These are phyloP conservation scores for Hemiscyllium ocellatum DNA, from an alignment of 2,113 vertebrate species.

Conservation along the genomic window DNA sequence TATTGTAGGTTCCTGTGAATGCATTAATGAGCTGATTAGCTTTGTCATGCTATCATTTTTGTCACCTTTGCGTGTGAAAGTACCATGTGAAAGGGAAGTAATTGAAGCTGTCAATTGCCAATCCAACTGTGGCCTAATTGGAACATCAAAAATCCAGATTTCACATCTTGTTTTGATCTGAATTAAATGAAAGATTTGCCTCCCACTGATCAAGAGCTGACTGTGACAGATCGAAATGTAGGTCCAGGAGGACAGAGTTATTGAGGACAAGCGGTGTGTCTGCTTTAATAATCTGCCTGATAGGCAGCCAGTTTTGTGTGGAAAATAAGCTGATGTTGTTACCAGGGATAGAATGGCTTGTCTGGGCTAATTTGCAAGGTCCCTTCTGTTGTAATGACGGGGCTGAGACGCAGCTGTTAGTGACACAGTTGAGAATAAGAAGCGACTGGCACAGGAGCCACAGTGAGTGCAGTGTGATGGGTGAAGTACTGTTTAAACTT, in stretches of 20 bases:
- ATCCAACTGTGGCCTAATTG: slow-evolving; percentile 3
- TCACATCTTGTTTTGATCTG: slow-evolving; percentile 8
- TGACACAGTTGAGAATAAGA: slow-evolving; percentile 14
- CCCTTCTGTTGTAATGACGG: slow-evolving; percentile 3
- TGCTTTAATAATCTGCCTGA: slow-evolving; percentile 22
- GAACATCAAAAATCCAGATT: slow-evolving; percentile 14
- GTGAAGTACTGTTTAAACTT: not conserved
- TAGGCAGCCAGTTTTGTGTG: not conserved
- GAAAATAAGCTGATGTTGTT: slow-evolving; percentile 24
- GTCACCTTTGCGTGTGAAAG: not conserved
- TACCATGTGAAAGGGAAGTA: not conserved
- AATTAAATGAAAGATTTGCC: slow-evolving; percentile 23
- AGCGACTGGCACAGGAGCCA: not conserved
- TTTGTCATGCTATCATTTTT: not conserved
- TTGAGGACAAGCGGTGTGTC: not conserved
- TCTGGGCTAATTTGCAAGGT: slow-evolving; percentile 29
- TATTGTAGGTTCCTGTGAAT: not conserved
- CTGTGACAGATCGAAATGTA: not conserved
- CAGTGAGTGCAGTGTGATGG: not conserved
- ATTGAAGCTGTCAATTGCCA: not conserved
- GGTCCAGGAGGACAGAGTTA: not conserved
- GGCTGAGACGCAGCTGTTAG: slow-evolving; percentile 15
- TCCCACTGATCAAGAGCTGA: slow-evolving; percentile 26
- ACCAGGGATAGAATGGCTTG: slow-evolving; percentile 14
- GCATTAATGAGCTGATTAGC: not conserved